Conservation (phyloP, 2,888 invertebrate species). For the Hypercompe scribonia region DNA sequence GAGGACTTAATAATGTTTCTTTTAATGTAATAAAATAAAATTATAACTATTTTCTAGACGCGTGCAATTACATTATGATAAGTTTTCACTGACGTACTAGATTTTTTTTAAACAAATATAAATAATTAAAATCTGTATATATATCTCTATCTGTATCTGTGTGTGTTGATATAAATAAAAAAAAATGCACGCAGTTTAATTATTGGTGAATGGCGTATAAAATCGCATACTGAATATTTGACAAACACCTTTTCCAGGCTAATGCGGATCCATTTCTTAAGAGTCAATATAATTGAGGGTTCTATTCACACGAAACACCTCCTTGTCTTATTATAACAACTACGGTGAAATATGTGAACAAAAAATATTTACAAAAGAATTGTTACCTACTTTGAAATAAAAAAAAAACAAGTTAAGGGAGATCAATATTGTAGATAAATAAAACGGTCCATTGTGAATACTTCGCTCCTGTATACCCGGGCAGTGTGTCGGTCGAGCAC, state of each 20-base stretch:
- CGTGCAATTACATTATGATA: too few relatives aligned
- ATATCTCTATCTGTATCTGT: too few relatives aligned
- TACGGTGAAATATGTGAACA: constrained; percentile 77
- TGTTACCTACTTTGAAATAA: constrained; percentile 71
- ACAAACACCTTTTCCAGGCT: constrained; percentile 53
- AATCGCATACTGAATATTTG: constrained; percentile 54
- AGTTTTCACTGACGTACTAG: too few relatives aligned
- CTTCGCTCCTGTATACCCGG: constrained; percentile 54
- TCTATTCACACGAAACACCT: constrained; percentile 70
- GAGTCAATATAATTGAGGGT: constrained; percentile 71
- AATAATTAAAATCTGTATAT: too few relatives aligned
- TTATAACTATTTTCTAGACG: too few relatives aligned
- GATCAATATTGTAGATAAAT: constrained; percentile 81
- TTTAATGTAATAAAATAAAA: too few relatives aligned
- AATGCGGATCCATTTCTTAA: constrained; percentile 43
- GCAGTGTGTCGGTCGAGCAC: constrained; percentile 19
- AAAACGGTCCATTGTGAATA: constrained; percentile 74
- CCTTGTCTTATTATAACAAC: constrained; percentile 70
- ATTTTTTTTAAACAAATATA: too few relatives aligned
- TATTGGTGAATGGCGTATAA: constrained; percentile 53
- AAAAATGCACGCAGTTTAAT: constrained; percentile 22
- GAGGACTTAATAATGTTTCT: too few relatives aligned
- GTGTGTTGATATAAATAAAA: too few relatives aligned
- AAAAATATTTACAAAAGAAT: constrained; percentile 78
- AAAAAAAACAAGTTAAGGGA: constrained; percentile 68